phyloP scores from a whole-genome alignment of 2,797 vertebrate genomes.

The Gallinago solitaria region DNA sequence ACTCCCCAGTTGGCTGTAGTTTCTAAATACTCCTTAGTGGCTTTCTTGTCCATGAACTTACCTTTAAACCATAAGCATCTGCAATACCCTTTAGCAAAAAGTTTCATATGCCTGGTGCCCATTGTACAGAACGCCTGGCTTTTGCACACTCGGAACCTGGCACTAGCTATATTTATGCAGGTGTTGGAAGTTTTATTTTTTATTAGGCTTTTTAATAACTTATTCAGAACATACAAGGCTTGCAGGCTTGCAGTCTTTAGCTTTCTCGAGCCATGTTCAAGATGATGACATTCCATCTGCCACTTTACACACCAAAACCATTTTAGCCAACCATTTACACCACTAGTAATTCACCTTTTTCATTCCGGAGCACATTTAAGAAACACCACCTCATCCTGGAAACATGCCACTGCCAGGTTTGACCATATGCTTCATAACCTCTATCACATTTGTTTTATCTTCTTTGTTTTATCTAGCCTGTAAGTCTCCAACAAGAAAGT shows the following conservation, averaged over 20 bases:
- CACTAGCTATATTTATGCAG: constrained; percentile 7
- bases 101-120: not conserved
- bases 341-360: not conserved
- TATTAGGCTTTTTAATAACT: not conserved
- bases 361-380: not conserved
- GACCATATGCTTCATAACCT: not conserved
- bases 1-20: not conserved
- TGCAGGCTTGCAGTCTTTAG: not conserved
- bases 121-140: not conserved
- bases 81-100: not conserved
- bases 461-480: not conserved
- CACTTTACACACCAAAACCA: not conserved
- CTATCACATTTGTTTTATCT: not conserved
- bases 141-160: not conserved
- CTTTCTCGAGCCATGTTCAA: not conserved
- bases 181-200: not conserved
- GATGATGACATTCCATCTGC: not conserved
- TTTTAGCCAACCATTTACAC: not conserved
- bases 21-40: not conserved
- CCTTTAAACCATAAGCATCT: not conserved
- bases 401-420: rapidly evolving
- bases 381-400: not conserved
- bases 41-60: not conserved
- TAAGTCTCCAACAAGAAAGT: not conserved
- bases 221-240: not conserved